Conservation (phyloP, 1,140 invertebrate species). For the Stegodyphus dumicola region DNA sequence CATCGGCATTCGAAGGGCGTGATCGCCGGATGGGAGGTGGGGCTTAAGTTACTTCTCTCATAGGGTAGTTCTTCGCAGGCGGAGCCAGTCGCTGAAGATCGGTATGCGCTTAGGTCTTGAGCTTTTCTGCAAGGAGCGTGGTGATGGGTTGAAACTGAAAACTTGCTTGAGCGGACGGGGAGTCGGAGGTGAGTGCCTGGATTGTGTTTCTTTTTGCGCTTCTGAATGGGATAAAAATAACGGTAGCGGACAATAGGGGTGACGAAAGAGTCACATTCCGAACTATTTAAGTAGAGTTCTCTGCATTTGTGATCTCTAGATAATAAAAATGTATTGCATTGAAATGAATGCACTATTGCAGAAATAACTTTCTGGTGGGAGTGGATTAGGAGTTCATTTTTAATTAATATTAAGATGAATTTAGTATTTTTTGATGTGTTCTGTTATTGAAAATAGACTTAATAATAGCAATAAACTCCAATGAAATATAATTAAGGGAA, state of each 20-base stretch:
- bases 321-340: too few species aligned
- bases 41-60: slow-evolving; percentile 33
- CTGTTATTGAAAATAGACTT: too few species aligned
- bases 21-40: slow-evolving; percentile 7
- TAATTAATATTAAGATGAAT: too few species aligned
- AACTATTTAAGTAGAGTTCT: too few species aligned
- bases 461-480: too few species aligned
- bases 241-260: background rate
- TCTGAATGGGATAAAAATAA: background rate
- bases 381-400: too few species aligned
- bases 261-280: background rate
- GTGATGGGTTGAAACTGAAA: slow-evolving; percentile 33
- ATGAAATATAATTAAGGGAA: too few species aligned
- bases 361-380: too few species aligned
- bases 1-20: slow-evolving; percentile 15
- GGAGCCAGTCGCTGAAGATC: slow-evolving; percentile 1
- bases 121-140: slow-evolving; percentile 13
- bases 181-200: slow-evolving; percentile 43
- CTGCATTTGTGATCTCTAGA: too few species aligned
- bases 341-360: too few species aligned
- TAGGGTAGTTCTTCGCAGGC: slow-evolving; percentile 18
- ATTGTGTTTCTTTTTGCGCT: slow-evolving; percentile 27
- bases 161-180: slow-evolving; percentile 8
- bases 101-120: background rate
- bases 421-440: too few species aligned